Evolutionary conservation across 2,797 vertebrate genomes (phyloP).

Genomic region (Chiroxiphia lanceolata): DNA sequence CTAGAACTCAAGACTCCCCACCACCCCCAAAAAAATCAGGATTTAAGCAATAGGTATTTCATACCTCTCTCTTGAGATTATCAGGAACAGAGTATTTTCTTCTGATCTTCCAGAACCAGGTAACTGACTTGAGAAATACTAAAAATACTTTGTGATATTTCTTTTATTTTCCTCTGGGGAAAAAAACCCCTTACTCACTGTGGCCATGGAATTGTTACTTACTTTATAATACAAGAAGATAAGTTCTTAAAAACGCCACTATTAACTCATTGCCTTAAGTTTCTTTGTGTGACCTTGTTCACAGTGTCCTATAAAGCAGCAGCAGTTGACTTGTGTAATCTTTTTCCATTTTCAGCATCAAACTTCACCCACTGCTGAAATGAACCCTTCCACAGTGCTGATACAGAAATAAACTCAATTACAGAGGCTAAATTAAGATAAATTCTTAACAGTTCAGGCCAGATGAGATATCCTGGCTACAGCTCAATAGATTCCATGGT

Average conservation of each 20-base stretch:
- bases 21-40: neutral
- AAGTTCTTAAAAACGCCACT: neutral
- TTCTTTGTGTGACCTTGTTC: slow-evolving; percentile 35
- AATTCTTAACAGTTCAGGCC: neutral
- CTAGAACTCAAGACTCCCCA: neutral
- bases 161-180: neutral
- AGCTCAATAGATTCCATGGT: neutral
- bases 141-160: neutral
- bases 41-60: neutral
- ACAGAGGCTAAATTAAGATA: slow-evolving; percentile 10
- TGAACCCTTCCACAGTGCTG: neutral
- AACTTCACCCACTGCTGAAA: slow-evolving; percentile 42
- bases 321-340: slow-evolving; percentile 33
- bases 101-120: neutral
- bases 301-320: neutral
- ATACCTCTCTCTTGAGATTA: neutral
- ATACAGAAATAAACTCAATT: slow-evolving; percentile 60
- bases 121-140: neutral
- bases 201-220: neutral
- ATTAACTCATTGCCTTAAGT: neutral
- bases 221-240: neutral
- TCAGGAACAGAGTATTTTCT: neutral
- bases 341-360: slow-evolving; percentile 59
- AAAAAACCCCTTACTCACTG: neutral
- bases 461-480: neutral